Evolutionary conservation across 2,888 invertebrate genomes (phyloP).

Genomic region (Phaedon cochleariae): DNA sequence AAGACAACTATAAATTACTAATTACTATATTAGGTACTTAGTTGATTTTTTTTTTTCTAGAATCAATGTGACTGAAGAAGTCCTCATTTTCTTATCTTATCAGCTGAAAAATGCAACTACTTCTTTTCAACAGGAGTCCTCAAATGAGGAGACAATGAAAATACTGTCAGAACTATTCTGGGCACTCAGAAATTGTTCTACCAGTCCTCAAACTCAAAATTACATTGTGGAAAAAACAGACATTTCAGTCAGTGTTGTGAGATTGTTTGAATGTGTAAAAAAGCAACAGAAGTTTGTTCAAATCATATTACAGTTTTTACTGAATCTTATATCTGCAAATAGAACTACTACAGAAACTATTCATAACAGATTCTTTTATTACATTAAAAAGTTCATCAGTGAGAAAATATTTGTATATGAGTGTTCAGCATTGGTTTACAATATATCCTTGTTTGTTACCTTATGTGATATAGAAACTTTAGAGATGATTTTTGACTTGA

Average conservation of each 20-base stretch:
- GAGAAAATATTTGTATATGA: conserved; percentile 36
- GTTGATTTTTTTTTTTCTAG: background rate
- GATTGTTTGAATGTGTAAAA: conserved; percentile 62
- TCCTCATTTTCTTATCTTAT: conserved; percentile 4
- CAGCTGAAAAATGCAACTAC: background rate
- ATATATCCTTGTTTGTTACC: conserved; percentile 70
- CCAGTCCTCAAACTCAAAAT: conserved; percentile 66
- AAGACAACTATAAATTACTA: background rate
- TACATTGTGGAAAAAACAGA: conserved; percentile 63
- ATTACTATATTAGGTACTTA: too few species aligned
- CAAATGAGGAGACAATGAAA: conserved; percentile 6
- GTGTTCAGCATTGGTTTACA: conserved; percentile 63
- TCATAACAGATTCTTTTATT: conserved; percentile 66
- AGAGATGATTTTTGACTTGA: conserved; percentile 41
- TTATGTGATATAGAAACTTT: conserved; percentile 58
- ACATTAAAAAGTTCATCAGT: conserved; percentile 57
- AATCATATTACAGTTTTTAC: conserved; percentile 67
- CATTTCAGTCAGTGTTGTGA: conserved; percentile 63
- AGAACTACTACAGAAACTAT: conserved; percentile 66
- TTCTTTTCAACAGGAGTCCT: background rate
- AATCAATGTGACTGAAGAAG: conserved; percentile 3
- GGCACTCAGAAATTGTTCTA: conserved; percentile 66
- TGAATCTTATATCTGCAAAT: conserved; percentile 68
- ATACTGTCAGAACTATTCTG: conserved; percentile 62
- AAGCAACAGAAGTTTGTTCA: conserved; percentile 65